Evolutionary conservation across 2,888 invertebrate species (phyloP), one percentile per base, ranked within the genome.

Genomic region (Endomychus coccineus): DNA sequence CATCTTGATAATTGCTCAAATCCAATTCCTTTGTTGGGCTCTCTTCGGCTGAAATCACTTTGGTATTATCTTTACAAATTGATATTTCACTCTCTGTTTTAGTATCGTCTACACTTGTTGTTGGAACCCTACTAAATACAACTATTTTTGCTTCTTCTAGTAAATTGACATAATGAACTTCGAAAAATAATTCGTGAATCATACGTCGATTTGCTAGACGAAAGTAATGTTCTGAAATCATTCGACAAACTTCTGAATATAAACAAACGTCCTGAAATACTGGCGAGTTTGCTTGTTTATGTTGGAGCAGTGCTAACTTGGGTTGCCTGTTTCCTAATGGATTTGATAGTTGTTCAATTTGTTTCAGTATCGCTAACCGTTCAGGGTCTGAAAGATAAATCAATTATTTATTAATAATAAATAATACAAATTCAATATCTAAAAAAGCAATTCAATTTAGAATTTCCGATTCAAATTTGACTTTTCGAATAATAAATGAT

Each of bases 141-240:
- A 78, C 64, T 2, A 68, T 66, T 28, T 64, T 57, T 1, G 77
- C 72, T 42, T 74, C 75, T 14, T 54, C 51, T 27, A 68, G 64
- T 49, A 80, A 75, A 45, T 70, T 72, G 30, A 81, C 80, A 59
- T 86, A 89, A 55, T 74, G 71, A 14, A 87, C 73, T 58, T 95
- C 95, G 32, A 89, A 73, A 66, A 96, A 96, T 21, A 96, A 71
- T 64, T 96, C 96, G 62, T 96, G 95, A 16, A 96, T 70, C 64
- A 94, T 89, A 36, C 91, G 75, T 7, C 95, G 74, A 2, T 90
- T 82, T 42, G 78, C 76, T 56, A 92, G 70, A 56, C 90, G 78
- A 65, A 89, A 92, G 25, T 83, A 81, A 61, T 82, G 83, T 34
- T 78, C 75, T 1, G 85, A 78, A 36, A 95, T 69, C 37, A 87